Base-by-base conservation (phyloP, 2,113 vertebrate species). In the Ceyx melanurus region DNA sequence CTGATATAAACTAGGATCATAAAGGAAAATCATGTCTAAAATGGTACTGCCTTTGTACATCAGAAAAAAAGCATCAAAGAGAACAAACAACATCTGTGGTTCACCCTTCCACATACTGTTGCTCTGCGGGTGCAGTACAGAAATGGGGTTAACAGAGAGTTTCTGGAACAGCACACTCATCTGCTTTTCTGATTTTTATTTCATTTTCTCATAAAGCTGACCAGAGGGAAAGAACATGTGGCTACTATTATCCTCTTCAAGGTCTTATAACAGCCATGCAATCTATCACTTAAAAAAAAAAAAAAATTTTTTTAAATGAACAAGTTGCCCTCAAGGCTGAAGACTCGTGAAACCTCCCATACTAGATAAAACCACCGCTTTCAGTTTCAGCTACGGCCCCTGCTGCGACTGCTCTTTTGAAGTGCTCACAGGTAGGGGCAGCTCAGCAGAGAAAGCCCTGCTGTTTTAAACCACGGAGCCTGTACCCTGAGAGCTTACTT, bases 301-400 rank as follows among this genome's bases (percentile, higher is more conserved):
- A 42, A n/a, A n/a, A n/a, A n/a, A n/a, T n/a, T 54, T 91, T 90
- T 88, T 92, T n/a, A 74, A 95, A 94, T 85, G 11, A 89, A 62
- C 28, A 88, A 86, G 61, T 57, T 60, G 57, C 88, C 88, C 89
- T 90, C 1, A 0, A 89, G 88, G 72, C 57, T 89, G 68, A 66
- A 70, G 62, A 50, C 35, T 77, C 6, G 0, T 56, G 58, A 90
- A 93, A 67, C 64, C 78, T 75, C 86, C 88, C 61, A 9, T 50
- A 45, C 60, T 56, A 75, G 84, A 94, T 90, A 92, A 96, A 95
- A 73, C 77, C 67, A 53, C 29, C 2, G 1, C 80, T 88, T 88
- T 56, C 13, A 0, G 74, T 87, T 75, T 85, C 72, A 68, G 86
- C 72, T 75, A 0, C 3, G 1, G 40, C 54, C 60, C 86, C 94